These are phyloP conservation scores for Cyprinella venusta DNA, from an alignment of 2,797 vertebrate species.

Conservation along the genomic window DNA sequence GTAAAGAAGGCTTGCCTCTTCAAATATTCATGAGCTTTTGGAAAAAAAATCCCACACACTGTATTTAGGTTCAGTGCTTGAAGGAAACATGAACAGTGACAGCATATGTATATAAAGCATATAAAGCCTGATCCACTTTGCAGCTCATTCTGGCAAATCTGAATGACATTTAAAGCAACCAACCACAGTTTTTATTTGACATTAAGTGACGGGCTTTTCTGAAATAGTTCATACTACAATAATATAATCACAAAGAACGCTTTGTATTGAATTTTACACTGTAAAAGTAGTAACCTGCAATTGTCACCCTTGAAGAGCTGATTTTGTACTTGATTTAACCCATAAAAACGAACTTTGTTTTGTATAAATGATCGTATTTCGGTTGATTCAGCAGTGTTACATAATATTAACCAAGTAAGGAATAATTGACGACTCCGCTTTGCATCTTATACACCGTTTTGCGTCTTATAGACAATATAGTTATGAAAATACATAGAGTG, in stretches of 20 bases:
- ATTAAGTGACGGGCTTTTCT: not conserved
- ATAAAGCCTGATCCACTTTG: not conserved
- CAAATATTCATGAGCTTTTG: slow-evolving; percentile 9
- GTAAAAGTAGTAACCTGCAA: not conserved
- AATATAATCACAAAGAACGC: not conserved
- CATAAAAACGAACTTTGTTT: not conserved
- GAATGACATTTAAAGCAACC: not conserved
- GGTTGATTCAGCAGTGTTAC: not conserved
- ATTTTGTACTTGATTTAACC: not conserved
- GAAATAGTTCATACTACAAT: not conserved
- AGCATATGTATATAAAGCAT: not conserved
- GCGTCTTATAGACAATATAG: no score
- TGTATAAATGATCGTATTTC: not conserved
- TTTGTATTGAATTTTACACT: not conserved
- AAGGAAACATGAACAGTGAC: not conserved
- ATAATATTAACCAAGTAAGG: not conserved
- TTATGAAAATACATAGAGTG: no score
- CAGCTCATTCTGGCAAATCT: not conserved
- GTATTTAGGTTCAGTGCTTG: not conserved
- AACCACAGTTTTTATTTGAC: not conserved
- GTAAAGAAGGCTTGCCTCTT: not conserved
- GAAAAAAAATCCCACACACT: not conserved
- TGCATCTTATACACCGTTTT: no score
- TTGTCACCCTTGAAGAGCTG: not conserved
- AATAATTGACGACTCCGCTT: no score